phyloP scores from a whole-genome alignment of 2,888 invertebrate genomes.

The Cosmopolites sordidus region DNA sequence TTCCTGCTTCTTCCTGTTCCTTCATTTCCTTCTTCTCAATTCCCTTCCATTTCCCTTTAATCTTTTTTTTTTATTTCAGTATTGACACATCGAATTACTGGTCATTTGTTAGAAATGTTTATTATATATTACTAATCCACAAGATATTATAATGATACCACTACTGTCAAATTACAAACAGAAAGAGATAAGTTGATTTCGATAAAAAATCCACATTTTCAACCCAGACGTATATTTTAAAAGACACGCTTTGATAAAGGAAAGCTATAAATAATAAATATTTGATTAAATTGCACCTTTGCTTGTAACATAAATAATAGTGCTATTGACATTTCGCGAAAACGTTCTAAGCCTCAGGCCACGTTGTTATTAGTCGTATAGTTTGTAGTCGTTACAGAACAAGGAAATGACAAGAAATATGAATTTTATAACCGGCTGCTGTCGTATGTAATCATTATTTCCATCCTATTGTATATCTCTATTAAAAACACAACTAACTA shows the following conservation, averaged over 20 bases:
- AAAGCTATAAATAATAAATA: background rate
- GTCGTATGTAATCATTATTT: background rate
- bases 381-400: background rate
- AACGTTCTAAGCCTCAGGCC: background rate
- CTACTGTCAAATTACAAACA: no score
- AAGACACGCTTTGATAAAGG: background rate
- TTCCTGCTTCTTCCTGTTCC: no score
- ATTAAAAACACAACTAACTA: background rate
- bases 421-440: background rate
- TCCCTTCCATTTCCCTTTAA: no score
- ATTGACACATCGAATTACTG: no score
- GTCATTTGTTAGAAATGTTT: no score
- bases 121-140: no score
- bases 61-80: no score
- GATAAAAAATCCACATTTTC: no score
- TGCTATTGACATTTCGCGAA: background rate
- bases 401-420: background rate
- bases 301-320: background rate
- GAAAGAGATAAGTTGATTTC: no score
- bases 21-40: no score
- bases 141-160: no score
- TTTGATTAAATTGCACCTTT: slow-evolving; percentile 1
- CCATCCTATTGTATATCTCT: background rate
- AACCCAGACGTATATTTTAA: background rate
- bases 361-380: background rate